A percentile compares a stretch with the other conserved stretches of the same genome.
Conservation (phyloP, 1,140 invertebrate genomes). For the Pseudomyrmex dendroicus region DNA sequence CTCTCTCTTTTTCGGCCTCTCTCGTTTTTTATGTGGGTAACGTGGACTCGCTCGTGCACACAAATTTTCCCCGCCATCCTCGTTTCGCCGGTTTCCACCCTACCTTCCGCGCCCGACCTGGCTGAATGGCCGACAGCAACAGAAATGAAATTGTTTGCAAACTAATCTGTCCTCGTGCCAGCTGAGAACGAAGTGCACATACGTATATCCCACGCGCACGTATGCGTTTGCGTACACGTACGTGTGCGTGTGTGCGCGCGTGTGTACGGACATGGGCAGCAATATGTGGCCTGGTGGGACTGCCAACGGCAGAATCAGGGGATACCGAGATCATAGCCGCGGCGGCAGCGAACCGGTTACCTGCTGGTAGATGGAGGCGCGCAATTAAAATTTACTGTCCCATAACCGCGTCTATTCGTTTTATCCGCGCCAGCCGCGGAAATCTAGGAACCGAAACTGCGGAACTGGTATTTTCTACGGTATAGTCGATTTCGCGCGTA, state of each 20-base stretch:
- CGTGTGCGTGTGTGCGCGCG: background rate
- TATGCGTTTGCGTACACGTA: background rate
- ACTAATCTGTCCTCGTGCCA: conserved; percentile 69
- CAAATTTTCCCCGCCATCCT: conserved; percentile 28
- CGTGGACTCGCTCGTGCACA: conserved; percentile 34
- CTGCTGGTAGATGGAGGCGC: conserved; percentile 50
- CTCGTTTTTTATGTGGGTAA: background rate
- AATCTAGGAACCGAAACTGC: conserved; percentile 37
- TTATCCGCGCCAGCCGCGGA: conserved; percentile 38
- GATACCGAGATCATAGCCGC: conserved; percentile 65
- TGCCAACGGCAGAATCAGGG: conserved; percentile 65
- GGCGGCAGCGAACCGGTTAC: conserved; percentile 48
- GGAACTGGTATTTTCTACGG: conserved; percentile 36
- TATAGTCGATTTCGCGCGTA: conserved; percentile 32
- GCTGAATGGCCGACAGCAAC: conserved; percentile 52
- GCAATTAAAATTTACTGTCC: conserved; percentile 77
- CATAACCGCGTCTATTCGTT: conserved; percentile 70
- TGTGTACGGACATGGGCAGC: conserved; percentile 26
- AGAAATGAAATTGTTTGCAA: conserved; percentile 74
- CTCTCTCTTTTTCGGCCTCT: background rate
- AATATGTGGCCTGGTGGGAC: conserved; percentile 55
- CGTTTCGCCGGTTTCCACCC: conserved; percentile 40
- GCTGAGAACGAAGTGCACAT: conserved; percentile 53
- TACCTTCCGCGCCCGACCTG: conserved; percentile 45
- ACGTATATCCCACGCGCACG: background rate